Conservation (phyloP, 2,888 invertebrate genomes). For the Alitta virens region DNA sequence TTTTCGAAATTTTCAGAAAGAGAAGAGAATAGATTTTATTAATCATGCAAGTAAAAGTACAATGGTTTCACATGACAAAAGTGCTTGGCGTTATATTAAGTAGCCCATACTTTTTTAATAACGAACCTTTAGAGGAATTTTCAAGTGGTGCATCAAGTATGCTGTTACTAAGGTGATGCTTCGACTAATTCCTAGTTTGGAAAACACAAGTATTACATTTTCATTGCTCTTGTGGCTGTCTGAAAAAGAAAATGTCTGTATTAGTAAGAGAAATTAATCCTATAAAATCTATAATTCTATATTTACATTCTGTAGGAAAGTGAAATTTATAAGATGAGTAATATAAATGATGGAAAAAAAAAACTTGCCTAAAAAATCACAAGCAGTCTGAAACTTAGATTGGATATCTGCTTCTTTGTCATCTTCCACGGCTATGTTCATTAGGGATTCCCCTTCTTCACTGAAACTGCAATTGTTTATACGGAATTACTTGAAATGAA, state of each 20-base stretch:
- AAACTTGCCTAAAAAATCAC: constrained; percentile 47
- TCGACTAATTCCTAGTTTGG: constrained; percentile 48
- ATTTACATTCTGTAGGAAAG: too few relatives aligned
- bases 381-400: constrained; percentile 42
- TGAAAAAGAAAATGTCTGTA: constrained; percentile 21
- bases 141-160: constrained; percentile 45
- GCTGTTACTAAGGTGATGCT: constrained; percentile 49
- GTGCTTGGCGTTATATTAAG: too few relatives aligned
- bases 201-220: constrained; percentile 47
- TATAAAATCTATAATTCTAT: not conserved
- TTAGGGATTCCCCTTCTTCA: constrained; percentile 37
- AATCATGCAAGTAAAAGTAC: too few relatives aligned
- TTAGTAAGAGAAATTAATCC: too few relatives aligned
- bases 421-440: constrained; percentile 47
- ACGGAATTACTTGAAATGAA: too few relatives aligned
- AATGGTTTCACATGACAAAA: too few relatives aligned
- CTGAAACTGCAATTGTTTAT: constrained; percentile 38
- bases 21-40: too few relatives aligned
- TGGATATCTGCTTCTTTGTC: constrained; percentile 41
- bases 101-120: too few relatives aligned
- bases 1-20: too few relatives aligned
- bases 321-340: not conserved
- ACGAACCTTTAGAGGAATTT: constrained; percentile 40
- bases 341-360: not conserved
- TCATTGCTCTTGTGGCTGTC: constrained; percentile 39